A percentile compares a stretch with the other conserved stretches of the same genome.
Evolutionary conservation across 2,113 vertebrate genomes (phyloP).

Genomic region (Gasterosteus nipponicus): DNA sequence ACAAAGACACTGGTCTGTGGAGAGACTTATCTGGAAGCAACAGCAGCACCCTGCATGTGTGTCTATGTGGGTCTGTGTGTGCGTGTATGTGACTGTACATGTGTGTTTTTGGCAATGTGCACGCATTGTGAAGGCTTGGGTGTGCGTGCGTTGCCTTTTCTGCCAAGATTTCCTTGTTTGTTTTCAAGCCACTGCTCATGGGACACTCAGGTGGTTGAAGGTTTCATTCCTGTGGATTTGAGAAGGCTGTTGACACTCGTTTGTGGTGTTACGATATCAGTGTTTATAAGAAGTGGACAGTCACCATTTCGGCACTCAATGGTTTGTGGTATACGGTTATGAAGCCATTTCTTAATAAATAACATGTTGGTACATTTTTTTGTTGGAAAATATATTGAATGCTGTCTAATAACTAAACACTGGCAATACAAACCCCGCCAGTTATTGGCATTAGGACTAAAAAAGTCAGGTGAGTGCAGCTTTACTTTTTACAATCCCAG

Average conservation of each 20-base stretch:
- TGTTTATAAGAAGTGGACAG: neutral
- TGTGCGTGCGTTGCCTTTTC: neutral
- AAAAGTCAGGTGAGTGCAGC: neutral
- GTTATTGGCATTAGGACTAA: neutral
- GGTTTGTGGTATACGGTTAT: neutral
- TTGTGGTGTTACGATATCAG: neutral
- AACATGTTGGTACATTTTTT: neutral
- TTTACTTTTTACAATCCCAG: neutral
- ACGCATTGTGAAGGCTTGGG: neutral
- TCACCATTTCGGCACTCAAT: neutral
- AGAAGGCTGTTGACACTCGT: neutral
- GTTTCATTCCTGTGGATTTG: neutral
- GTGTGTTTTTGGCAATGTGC: constrained; percentile 15
- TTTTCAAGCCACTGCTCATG: neutral
- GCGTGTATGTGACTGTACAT: neutral
- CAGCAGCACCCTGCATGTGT: constrained; percentile 60
- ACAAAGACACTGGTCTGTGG: constrained; percentile 68
- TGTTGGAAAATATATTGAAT: no score
- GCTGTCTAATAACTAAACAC: no score
- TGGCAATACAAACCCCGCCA: neutral
- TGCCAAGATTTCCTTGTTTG: constrained; percentile 5
- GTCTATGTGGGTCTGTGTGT: neutral
- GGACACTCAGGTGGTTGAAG: neutral
- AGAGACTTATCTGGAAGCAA: constrained; percentile 75
- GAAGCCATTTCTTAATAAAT: neutral